These are phyloP conservation scores for Poeciliopsis retropinna DNA, from an alignment of 2,113 vertebrate species.

Conservation along the genomic window DNA sequence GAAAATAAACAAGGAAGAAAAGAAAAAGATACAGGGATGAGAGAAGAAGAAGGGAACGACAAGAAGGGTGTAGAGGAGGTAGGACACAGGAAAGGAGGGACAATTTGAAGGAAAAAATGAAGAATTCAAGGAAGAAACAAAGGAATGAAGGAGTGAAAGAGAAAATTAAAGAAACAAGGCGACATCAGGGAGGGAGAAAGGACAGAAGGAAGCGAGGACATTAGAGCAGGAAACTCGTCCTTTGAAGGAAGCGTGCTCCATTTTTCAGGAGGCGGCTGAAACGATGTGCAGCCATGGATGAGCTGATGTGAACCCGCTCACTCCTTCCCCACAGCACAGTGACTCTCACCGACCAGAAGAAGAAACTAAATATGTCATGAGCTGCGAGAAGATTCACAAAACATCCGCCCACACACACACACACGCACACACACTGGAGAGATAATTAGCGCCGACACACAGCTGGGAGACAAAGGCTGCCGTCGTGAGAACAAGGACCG, in stretches of 20 bases:
- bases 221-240: not conserved
- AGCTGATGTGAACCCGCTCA: slow-evolving; percentile 47
- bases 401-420: slow-evolving; percentile 3
- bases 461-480: slow-evolving; percentile 49
- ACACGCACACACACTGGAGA: slow-evolving; percentile 13
- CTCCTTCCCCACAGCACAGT: slow-evolving; percentile 30
- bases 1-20: not conserved
- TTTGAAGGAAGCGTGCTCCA: not conserved
- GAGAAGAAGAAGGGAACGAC: not conserved
- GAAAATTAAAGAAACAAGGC: not conserved
- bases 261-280: slow-evolving; percentile 36
- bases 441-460: slow-evolving; percentile 48
- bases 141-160: not conserved
- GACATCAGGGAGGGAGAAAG: not conserved
- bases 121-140: not conserved
- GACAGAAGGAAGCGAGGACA: not conserved
- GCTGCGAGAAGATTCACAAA: slow-evolving; percentile 29
- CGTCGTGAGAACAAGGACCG: slow-evolving; percentile 55
- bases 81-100: no score
- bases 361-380: slow-evolving; percentile 69
- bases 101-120: not conserved
- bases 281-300: slow-evolving; percentile 53
- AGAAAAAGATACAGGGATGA: not conserved
- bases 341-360: slow-evolving; percentile 29
- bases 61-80: no score